Evolutionary conservation across 1,140 invertebrate species (phyloP).

Genomic region (Drosophila carrolli): DNA sequence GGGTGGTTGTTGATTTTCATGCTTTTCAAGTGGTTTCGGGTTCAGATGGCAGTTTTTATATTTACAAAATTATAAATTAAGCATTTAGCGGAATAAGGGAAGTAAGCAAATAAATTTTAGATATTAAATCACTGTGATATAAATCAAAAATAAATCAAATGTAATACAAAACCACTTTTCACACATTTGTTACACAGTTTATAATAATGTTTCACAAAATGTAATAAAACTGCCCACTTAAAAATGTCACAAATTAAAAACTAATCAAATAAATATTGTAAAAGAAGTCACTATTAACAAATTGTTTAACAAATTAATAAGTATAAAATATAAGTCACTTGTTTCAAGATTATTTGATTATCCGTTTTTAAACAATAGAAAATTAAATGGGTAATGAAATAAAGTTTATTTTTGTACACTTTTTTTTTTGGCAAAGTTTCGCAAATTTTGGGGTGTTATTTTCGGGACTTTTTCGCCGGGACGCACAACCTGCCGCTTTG

Average conservation of each 20-base stretch:
- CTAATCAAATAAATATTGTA: too few relatives aligned
- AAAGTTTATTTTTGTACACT: neutral
- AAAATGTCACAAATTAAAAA: too few relatives aligned
- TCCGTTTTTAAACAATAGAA: too few relatives aligned
- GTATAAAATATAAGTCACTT: too few relatives aligned
- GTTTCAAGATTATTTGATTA: too few relatives aligned
- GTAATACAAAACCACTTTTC: neutral
- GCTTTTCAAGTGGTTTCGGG: neutral
- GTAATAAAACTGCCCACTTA: too few relatives aligned
- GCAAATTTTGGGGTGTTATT: constrained; percentile 23
- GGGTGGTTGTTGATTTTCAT: constrained; percentile 9
- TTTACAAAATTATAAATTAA: neutral
- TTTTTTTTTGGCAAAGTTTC: constrained; percentile 24
- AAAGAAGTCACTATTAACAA: neutral
- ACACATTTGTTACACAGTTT: neutral
- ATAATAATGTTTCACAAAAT: too few relatives aligned
- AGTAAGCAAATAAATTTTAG: too few relatives aligned
- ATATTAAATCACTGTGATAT: too few relatives aligned
- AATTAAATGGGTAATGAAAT: too few relatives aligned
- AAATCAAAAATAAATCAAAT: too few relatives aligned
- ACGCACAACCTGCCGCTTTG: constrained; percentile 80
- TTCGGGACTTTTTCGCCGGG: constrained; percentile 31
- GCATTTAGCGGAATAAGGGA: too few relatives aligned
- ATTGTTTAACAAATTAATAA: neutral
- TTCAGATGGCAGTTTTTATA: neutral